Percentiles rank a stretch among this genome's conserved stretches.
Conservation (phyloP, 2,113 vertebrate genomes). For the Cariama cristata region DNA sequence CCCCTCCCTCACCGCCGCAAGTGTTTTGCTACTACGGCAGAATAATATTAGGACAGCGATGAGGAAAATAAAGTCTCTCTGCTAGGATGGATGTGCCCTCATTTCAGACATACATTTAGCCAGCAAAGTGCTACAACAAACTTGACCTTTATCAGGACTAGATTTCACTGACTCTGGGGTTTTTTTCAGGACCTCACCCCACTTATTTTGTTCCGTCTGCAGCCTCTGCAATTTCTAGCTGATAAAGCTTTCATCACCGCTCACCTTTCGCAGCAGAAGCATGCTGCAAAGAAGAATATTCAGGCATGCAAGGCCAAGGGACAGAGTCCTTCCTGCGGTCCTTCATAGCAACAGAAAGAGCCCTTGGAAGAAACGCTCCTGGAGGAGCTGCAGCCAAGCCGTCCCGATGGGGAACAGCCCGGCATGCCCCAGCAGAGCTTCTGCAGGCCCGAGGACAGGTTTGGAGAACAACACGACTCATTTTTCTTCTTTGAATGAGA, state of each 20-base stretch:
- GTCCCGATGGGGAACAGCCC: background rate
- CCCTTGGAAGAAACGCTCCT: background rate
- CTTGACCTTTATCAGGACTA: background rate
- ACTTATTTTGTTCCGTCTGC: background rate
- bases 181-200: background rate
- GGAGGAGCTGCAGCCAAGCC: accelerated
- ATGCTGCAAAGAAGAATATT: background rate
- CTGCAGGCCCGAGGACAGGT: background rate
- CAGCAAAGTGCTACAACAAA: background rate
- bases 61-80: background rate
- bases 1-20: background rate
- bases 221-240: background rate
- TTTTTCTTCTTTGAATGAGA: background rate
- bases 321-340: background rate
- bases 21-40: background rate
- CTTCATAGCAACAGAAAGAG: background rate
- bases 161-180: background rate
- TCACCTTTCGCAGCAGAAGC: background rate
- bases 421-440: background rate
- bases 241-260: background rate
- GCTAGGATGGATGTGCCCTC: background rate
- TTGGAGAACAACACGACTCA: background rate
- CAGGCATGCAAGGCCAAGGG: background rate
- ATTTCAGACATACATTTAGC: background rate
- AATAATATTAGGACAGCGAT: background rate